Evolutionary conservation across 2,888 invertebrate species (phyloP).

Genomic region (Dugesia japonica): DNA sequence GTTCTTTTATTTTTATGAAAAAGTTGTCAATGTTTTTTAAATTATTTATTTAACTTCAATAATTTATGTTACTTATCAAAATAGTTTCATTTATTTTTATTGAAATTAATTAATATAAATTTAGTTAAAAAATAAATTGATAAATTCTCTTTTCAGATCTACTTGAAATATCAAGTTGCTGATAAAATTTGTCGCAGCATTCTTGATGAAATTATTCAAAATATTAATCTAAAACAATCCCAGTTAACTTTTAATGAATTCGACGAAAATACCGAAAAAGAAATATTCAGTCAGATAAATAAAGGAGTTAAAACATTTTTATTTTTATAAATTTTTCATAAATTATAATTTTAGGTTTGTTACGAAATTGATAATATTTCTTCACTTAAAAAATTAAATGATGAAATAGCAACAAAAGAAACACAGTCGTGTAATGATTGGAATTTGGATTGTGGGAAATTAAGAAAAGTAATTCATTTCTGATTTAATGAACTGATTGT

Average conservation of each 20-base stretch:
- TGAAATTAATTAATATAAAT: no score
- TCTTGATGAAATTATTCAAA: not conserved
- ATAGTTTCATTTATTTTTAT: no score
- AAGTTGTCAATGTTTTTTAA: no score
- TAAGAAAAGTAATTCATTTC: not conserved
- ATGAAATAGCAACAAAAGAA: not conserved
- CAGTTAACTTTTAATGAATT: not conserved
- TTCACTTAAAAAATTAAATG: not conserved
- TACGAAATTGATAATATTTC: not conserved
- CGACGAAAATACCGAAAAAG: not conserved
- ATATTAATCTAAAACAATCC: not conserved
- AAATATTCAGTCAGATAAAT: not conserved
- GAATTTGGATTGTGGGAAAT: not conserved
- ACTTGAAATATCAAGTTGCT: not conserved
- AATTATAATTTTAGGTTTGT: not conserved
- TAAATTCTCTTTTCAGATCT: no score
- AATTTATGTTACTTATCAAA: no score
- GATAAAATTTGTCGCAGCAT: not conserved
- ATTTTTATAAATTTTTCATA: not conserved
- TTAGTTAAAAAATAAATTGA: no score
- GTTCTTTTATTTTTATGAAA: no score
- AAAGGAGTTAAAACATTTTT: not conserved
- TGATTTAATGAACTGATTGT: no score
- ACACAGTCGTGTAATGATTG: not conserved
- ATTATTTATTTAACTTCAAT: no score